Evolutionary conservation across 2,888 invertebrate species (phyloP).

Genomic region (Heliconius hortense): DNA sequence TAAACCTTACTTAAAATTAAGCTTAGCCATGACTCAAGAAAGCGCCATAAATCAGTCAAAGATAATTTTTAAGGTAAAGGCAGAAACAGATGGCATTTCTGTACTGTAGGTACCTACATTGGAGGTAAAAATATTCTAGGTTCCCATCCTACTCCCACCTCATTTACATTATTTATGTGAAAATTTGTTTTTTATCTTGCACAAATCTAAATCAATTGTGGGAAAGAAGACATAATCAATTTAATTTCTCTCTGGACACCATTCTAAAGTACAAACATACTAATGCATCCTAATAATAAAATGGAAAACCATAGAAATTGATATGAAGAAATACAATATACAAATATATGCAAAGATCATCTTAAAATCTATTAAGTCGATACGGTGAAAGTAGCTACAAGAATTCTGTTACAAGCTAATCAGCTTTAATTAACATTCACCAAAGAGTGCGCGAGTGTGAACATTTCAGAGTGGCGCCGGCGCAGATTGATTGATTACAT

Average conservation of each 20-base stretch:
- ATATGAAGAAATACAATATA: neutral
- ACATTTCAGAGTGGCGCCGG: constrained; percentile 41
- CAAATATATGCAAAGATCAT: constrained; percentile 28
- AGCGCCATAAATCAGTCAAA: neutral
- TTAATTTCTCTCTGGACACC: neutral
- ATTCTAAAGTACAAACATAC: neutral
- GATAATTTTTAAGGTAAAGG: neutral
- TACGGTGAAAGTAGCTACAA: constrained; percentile 39
- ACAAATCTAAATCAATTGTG: neutral
- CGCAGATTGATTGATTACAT: constrained; percentile 44
- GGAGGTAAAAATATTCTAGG: neutral
- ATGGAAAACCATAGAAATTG: neutral
- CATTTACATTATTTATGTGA: neutral
- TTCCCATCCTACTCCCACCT: neutral
- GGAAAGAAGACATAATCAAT: neutral
- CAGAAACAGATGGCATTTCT: neutral
- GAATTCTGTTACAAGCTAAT: constrained; percentile 40
- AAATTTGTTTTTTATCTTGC: neutral
- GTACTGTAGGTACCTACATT: neutral
- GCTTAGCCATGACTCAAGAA: neutral
- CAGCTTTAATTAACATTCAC: constrained; percentile 44
- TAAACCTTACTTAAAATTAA: neutral
- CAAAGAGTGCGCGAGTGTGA: constrained; percentile 36
- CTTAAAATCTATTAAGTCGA: constrained; percentile 25
- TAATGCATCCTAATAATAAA: neutral